Evolutionary conservation across 2,113 vertebrate species (phyloP), one percentile per base, ranked within the genome.

Genomic region (Neodon shergylaensis): DNA sequence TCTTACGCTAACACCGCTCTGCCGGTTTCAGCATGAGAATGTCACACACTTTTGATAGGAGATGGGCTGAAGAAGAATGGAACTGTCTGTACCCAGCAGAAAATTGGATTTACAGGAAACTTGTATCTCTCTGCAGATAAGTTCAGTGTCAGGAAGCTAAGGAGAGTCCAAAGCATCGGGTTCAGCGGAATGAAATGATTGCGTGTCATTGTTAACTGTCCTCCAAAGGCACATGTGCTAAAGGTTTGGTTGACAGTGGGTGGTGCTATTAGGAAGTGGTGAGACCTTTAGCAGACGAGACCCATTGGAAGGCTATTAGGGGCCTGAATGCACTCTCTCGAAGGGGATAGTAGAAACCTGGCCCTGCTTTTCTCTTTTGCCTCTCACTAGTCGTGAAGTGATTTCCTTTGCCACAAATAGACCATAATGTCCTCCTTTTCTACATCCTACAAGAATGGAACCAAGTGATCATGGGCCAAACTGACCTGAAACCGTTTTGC

Each of bases 91-190:
- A 44, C 17, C 28, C 24, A 58, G 42, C 63, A 95, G 72, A 95
- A 95, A 89, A 95, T 68, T 78, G 42, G 36, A 65, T 86, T 95
- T 94, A 17, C 61, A 94, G 82, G 21, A 68, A 91, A 91, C 52
- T 54, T 73, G 81, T 73, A 10, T 58, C n/a, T 65, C 28, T n/a
- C n/a, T 33, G 33, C 10, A 92, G 78, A 19, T 31, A 33, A 93
- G 12, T 39, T 88, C 33, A 63, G 58, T 76, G 82, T 85, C 72
- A 95, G 44, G 68, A 96, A 95, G 73, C 92, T 85, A 94, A 86
- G 61, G 61, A 44, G 17, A 92, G 47, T 76, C 47, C 24, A 49
- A 54, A 88, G 19, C 11, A 28, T 49, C 73, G 58, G 61, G 44
- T 65, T 26, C 39, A n/a, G 24, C 61, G 52, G 74, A 49, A 95